phyloP scores from a whole-genome alignment of 2,797 vertebrate species.

The Hippoglossus hippoglossus region DNA sequence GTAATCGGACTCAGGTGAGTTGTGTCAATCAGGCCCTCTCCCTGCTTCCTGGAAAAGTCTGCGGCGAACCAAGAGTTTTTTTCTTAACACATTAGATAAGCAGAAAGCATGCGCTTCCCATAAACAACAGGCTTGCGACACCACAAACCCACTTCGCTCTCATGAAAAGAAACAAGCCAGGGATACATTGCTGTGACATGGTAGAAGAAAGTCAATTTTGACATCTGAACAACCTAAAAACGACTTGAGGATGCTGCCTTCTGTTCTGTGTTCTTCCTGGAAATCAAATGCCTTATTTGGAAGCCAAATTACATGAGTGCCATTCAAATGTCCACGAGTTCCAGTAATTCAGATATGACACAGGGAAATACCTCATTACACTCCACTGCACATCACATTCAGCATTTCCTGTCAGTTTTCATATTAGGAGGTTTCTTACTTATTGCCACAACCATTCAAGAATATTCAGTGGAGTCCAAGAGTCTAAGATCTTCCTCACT shows the following conservation, averaged over 20 bases:
- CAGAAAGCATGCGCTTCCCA: constrained; percentile 65
- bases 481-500: background rate
- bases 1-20: constrained; percentile 75
- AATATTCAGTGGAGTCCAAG: no score
- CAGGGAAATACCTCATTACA: constrained; percentile 43
- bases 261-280: constrained; percentile 49
- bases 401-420: constrained; percentile 36
- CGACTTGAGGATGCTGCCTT: background rate
- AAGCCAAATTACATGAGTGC: constrained; percentile 40
- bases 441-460: background rate
- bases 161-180: constrained; percentile 19
- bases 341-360: constrained; percentile 64
- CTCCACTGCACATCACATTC: constrained; percentile 12
- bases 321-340: constrained; percentile 67
- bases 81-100: constrained; percentile 59
- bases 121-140: constrained; percentile 51
- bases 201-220: background rate
- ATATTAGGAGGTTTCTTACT: background rate
- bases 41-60: constrained; percentile 73
- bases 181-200: background rate
- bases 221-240: constrained; percentile 16
- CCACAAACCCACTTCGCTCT: constrained; percentile 28
- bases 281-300: constrained; percentile 58
- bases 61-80: constrained; percentile 38
- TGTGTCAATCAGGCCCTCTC: constrained; percentile 44